Base-by-base conservation (phyloP, 2,888 invertebrate genomes). In the Drosophila sordidapex region DNA sequence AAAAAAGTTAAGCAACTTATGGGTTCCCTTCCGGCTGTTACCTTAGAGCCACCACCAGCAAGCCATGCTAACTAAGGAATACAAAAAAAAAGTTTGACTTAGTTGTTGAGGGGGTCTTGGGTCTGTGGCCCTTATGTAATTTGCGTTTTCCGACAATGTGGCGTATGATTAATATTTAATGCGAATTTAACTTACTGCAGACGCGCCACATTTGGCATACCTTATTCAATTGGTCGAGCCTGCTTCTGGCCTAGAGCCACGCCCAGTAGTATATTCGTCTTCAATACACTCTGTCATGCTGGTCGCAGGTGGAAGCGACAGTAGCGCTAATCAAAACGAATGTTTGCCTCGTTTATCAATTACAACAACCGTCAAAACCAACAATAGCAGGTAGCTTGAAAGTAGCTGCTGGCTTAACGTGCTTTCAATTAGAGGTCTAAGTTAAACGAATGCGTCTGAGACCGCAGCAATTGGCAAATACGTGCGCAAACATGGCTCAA, bases 311-410 rank as follows among this genome's bases (percentile, higher is more conserved):
- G 51, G n/a, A 48, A 49, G 46, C n/a, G 8, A 35, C 48, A 36
- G 46, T 27, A 36, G 35, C 51, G 46, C 63, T 84, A 84, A 85
- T 87, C 77, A 78, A 82, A 85, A 72, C 59, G 60, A 74, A 86
- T 89, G 80, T 49, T 51, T 36, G 43, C 53, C 52, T 71, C 78
- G 70, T 89, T 85, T 75, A 88, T 82, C 88, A 89, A 89, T 85
- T 82, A 82, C 70, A 65, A 58, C 43, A 69, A 59, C 62, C n/a
- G 21, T 21, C 29, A 29, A 63, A 40, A 29, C 15, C 38, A 56
- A 66, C 52, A 76, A 43, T 18, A 49, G 31, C 49, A 51, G 38
- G 35, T 48, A 3, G 59, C 49, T 46, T 35, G 57, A 62, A 21
- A 57, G 29, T 29, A 57, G 15, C 53, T 59, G 58, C 57, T 49